Conservation (phyloP, 2,113 vertebrate genomes). For the Mandrillus leucophaeus region DNA sequence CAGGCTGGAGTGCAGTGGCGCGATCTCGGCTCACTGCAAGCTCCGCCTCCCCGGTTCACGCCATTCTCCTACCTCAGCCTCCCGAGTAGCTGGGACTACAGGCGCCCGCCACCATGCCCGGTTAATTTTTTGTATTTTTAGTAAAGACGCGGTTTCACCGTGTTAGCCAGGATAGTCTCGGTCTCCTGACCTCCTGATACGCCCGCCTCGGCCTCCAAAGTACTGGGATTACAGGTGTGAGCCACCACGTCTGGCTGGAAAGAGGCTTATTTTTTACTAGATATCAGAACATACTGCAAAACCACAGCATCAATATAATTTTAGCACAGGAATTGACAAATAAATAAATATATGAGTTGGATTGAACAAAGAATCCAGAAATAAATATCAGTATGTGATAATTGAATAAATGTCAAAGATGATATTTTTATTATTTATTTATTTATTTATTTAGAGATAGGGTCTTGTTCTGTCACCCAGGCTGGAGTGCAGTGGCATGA, state of each 20-base stretch:
- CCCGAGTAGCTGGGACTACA: no score
- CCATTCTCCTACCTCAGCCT: no score
- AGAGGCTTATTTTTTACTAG: neutral
- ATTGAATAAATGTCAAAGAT: neutral
- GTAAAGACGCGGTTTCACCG: no score
- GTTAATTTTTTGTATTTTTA: no score
- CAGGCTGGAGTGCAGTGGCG: no score
- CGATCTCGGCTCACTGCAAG: no score
- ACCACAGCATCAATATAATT: neutral
- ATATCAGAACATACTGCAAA: neutral
- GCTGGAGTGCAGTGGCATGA: neutral
- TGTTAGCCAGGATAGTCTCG: no score
- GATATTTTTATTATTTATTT: neutral
- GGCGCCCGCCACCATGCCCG: no score
- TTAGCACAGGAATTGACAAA: neutral
- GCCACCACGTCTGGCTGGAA: neutral
- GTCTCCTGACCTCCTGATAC: no score
- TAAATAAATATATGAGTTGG: neutral
- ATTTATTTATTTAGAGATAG: neutral
- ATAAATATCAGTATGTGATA: neutral
- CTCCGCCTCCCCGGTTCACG: no score
- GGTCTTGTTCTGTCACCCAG: neutral
- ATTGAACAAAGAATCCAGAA: neutral
- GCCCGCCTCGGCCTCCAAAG: no score
- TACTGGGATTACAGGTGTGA: no score